phyloP scores from a whole-genome alignment of 2,113 vertebrate species.

The Neomonachus schauinslandi region DNA sequence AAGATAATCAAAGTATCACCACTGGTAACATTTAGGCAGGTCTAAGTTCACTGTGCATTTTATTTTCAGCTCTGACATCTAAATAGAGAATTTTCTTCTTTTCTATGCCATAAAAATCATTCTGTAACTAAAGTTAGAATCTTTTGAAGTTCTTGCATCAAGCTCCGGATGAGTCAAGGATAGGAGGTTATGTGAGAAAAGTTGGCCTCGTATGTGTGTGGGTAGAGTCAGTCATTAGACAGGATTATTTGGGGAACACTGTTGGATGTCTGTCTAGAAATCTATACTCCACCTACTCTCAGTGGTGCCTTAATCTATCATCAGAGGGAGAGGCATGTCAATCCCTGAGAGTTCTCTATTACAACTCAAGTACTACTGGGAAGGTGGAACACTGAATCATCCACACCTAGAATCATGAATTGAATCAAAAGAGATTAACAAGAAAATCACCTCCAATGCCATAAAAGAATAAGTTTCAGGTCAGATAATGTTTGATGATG shows the following conservation, averaged over 20 bases:
- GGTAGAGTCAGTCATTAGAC: conserved; percentile 47
- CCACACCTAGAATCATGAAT: conserved; percentile 19
- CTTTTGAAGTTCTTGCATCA: conserved; percentile 80
- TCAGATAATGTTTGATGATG: background rate
- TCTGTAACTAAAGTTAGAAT: conserved; percentile 80
- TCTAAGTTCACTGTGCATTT: conserved; percentile 50
- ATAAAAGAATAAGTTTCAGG: background rate
- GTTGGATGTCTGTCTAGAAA: conserved; percentile 57
- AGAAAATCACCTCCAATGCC: background rate
- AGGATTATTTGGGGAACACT: background rate
- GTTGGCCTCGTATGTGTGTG: conserved; percentile 18
- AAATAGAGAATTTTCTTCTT: conserved; percentile 66
- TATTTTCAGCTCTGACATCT: conserved; percentile 64
- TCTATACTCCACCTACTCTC: background rate
- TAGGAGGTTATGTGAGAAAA: conserved; percentile 30
- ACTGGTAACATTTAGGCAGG: conserved; percentile 63
- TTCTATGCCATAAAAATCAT: conserved; percentile 74
- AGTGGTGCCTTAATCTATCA: conserved; percentile 33
- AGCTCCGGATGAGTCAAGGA: conserved; percentile 69
- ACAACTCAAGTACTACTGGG: background rate
- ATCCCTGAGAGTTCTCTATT: conserved; percentile 37
- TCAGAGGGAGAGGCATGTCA: conserved; percentile 3
- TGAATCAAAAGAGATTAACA: conserved; percentile 48
- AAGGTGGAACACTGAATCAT: background rate
- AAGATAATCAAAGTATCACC: conserved; percentile 54